Percentiles rank a stretch among this genome's conserved stretches.
phyloP scores from a whole-genome alignment of 2,888 invertebrate genomes.

The Pristionchus entomophagus region DNA sequence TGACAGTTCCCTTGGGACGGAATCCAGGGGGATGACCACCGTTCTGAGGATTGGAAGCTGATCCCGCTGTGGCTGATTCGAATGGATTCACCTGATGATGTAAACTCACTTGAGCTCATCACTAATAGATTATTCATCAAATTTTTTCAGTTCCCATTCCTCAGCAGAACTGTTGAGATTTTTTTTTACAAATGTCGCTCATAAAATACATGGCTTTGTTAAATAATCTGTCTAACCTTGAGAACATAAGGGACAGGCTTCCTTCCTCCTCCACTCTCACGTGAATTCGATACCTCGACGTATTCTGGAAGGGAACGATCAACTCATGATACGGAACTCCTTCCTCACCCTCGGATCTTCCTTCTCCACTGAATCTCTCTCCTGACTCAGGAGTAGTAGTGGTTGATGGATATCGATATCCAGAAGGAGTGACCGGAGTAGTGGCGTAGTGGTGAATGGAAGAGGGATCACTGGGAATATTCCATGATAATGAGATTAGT shows the following conservation, averaged over 20 bases:
- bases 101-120: too few relatives aligned
- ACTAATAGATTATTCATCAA: too few relatives aligned
- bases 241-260: background rate
- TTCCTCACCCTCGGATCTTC: background rate
- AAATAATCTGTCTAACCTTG: background rate
- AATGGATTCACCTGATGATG: constrained; percentile 33
- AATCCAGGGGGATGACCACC: constrained; percentile 41
- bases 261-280: constrained; percentile 5
- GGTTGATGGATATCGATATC: constrained; percentile 13
- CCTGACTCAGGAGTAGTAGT: background rate
- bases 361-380: constrained; percentile 34
- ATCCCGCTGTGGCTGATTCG: background rate
- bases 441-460: background rate
- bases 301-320: background rate
- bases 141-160: background rate
- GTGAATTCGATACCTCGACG: constrained; percentile 7
- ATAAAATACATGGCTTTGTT: too few relatives aligned
- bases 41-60: background rate
- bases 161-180: background rate
- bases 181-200: too few relatives aligned
- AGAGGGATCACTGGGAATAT: too few relatives aligned
- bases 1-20: constrained; percentile 27
- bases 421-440: constrained; percentile 36
- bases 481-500: background rate
- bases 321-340: background rate